phyloP scores from a whole-genome alignment of 2,113 vertebrate species.

The Eptesicus fuscus region DNA sequence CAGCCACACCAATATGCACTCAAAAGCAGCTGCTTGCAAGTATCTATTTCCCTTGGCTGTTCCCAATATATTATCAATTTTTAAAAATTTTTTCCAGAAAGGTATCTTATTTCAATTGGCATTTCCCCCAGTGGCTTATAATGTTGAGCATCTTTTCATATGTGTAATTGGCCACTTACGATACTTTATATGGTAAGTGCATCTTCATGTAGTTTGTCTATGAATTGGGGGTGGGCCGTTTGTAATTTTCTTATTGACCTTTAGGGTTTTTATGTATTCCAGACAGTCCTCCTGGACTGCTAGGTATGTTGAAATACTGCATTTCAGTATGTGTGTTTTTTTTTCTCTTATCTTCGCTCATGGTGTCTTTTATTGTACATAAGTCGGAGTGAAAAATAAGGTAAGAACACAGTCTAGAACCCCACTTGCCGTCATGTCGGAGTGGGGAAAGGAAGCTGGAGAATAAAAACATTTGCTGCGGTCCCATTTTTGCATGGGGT shows the following conservation, averaged over 20 bases:
- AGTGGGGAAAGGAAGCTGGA: not conserved
- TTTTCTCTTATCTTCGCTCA: not conserved
- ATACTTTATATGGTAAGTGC: not conserved
- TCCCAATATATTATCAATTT: not conserved
- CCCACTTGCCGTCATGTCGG: accelerated
- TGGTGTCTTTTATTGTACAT: not conserved
- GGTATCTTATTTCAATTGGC: not conserved
- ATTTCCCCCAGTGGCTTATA: not conserved
- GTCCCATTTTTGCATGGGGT: not conserved
- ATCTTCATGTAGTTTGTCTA: not conserved
- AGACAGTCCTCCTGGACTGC: not conserved
- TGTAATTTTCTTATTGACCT: slow-evolving; percentile 35
- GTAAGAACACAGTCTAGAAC: not conserved
- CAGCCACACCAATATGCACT: not conserved
- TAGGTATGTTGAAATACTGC: not conserved
- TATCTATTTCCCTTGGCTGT: not conserved
- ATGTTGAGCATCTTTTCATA: not conserved
- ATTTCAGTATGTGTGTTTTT: not conserved
- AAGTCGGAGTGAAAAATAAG: not conserved
- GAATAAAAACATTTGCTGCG: not conserved
- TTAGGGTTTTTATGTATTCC: not conserved
- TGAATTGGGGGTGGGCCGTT: not conserved
- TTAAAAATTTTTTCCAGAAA: not conserved
- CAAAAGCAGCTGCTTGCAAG: not conserved
- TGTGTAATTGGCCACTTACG: not conserved